These are phyloP conservation scores for Paradisaea rubra DNA, from an alignment of 2,113 vertebrate species.

Conservation along the genomic window DNA sequence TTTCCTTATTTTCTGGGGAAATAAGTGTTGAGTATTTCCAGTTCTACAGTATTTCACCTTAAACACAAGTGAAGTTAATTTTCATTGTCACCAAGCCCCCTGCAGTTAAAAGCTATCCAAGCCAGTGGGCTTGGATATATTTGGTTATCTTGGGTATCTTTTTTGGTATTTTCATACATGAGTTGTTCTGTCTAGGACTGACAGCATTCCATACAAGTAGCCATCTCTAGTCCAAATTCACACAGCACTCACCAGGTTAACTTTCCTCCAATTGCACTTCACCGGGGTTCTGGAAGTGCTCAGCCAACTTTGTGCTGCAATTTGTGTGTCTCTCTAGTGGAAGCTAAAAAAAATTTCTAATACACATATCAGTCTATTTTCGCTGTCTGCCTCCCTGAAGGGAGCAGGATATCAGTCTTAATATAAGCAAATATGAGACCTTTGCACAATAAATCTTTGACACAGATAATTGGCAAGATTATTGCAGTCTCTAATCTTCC, in stretches of 20 bases:
- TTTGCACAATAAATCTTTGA: conserved; percentile 41
- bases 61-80: background rate
- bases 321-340: background rate
- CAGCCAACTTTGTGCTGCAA: background rate
- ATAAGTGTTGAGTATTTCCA: background rate
- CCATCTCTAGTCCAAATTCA: background rate
- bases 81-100: background rate
- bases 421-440: conserved; percentile 27
- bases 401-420: conserved; percentile 3
- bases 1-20: background rate
- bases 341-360: background rate
- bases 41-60: background rate
- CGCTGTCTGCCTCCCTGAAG: background rate
- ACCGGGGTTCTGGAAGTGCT: background rate
- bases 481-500: conserved; percentile 37
- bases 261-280: background rate
- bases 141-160: background rate
- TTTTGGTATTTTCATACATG: background rate
- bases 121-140: background rate
- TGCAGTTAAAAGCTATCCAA: background rate
- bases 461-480: conserved; percentile 35
- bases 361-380: background rate
- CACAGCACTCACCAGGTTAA: background rate
- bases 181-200: background rate
- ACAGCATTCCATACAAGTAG: background rate